phyloP scores from a whole-genome alignment of 2,797 vertebrate species.

The Lerista edwardsae region DNA sequence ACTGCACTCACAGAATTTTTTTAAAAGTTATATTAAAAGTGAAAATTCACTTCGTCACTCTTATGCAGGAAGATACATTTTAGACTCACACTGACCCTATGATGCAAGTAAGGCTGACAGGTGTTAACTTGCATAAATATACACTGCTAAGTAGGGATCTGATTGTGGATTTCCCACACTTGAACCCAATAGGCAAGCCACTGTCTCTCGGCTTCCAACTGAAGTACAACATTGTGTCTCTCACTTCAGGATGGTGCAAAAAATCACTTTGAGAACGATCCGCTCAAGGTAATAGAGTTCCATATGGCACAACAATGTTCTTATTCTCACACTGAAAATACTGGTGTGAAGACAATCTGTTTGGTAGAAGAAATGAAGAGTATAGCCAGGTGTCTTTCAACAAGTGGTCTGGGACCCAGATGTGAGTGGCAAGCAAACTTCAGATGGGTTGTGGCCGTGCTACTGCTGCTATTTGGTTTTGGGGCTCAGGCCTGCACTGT shows the following conservation, averaged over 20 bases:
- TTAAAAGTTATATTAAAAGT: no score
- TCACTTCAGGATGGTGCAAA: neutral
- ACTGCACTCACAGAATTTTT: no score
- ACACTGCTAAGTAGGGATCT: neutral
- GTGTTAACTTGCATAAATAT: neutral
- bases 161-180: neutral
- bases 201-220: neutral
- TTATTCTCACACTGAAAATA: neutral
- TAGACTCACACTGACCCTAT: neutral
- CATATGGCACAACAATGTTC: no score
- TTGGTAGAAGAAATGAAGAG: neutral
- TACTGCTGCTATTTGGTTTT: no score
- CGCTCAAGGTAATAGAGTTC: neutral
- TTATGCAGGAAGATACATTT: neutral
- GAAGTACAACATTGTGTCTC: neutral
- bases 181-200: neutral
- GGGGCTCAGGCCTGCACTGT: no score
- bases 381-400: neutral
- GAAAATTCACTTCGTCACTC: neutral
- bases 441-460: no score
- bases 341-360: neutral
- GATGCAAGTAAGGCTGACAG: neutral
- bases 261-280: neutral
- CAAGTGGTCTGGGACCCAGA: no score
- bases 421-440: no score